Base-by-base conservation (phyloP, 2,888 invertebrate genomes). In the Coelinius sp. region DNA sequence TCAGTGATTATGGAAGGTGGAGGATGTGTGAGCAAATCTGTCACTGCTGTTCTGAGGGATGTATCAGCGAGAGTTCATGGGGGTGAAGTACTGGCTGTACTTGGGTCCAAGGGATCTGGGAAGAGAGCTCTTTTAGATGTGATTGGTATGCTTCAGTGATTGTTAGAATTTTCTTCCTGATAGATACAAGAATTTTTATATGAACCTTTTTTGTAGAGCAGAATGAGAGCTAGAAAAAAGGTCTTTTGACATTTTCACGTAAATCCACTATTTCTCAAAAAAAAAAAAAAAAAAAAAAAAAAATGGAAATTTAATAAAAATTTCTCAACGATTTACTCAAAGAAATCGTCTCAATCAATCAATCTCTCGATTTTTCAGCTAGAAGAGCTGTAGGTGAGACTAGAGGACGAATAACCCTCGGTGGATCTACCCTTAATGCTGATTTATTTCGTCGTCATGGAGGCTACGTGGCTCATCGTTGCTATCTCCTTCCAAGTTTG, bases 81-180 rank as follows among this genome's bases (percentile, higher is more conserved):
- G 63, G 97, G 97, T 4, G 97, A 98, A 88, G 95, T 98, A 67
- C 93, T 97, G 83, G 97, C 97, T 35, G 93, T 98, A 71, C 89
- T 97, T 46, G 98, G 98, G 8, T 97, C 97, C 0, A 97, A 97
- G 90, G 97, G 97, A 93, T 97, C 97, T 80, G 98, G 98, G 0
- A 99, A 99, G 86, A 92, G 97, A 35, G 97, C 97, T 0, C 91
- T 99, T 2, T 89, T 99, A 6, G 98, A 98, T 86, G 97, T 98
- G 6, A 95, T 98, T 70, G 87, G 87, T 87, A 79, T 25, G 31
- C 22, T 31, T 12, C 25, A 10, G 14, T 6, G 27, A 52, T 31
- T 12, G 8, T 24, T 52, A 14, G 14, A n/a, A n/a, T n/a, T n/a
- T n/a, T n/a, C n/a, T n/a, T n/a, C n/a, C n/a, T n/a, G n/a, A n/a